These are phyloP conservation scores for Archocentrus centrarchus DNA, from an alignment of 2,113 vertebrate genomes.

Conservation along the genomic window DNA sequence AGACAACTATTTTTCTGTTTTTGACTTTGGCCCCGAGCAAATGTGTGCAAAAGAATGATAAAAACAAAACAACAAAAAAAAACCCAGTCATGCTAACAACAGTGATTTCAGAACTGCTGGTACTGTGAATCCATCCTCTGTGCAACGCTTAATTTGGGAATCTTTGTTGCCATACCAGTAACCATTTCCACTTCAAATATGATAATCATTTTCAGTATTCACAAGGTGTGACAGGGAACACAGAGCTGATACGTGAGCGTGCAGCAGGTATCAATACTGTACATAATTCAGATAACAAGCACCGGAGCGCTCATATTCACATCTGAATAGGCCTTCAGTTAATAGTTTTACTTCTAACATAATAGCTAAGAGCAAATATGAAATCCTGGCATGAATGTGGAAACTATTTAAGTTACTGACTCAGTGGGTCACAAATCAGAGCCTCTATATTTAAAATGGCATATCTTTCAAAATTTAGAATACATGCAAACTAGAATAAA, in stretches of 20 bases:
- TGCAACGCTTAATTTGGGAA: conserved; percentile 22
- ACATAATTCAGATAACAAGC: conserved; percentile 43
- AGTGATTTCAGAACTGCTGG: neutral
- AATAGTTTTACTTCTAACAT: conserved; percentile 33
- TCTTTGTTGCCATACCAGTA: neutral
- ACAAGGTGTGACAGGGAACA: conserved; percentile 35
- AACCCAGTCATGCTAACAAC: neutral
- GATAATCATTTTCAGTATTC: conserved; percentile 36
- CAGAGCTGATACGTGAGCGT: conserved; percentile 16
- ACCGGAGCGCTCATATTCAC: conserved; percentile 19
- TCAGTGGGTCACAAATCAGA: neutral
- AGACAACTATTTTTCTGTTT: conserved; percentile 6
- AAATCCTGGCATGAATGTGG: conserved; percentile 4
- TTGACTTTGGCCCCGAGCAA: neutral
- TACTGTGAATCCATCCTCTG: conserved; percentile 23
- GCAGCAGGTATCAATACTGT: conserved; percentile 37
- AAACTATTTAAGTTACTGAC: neutral
- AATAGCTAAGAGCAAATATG: conserved; percentile 1
- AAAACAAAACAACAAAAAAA: neutral
- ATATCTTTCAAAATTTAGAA: neutral
- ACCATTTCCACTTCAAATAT: conserved; percentile 11
- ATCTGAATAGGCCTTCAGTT: conserved; percentile 10
- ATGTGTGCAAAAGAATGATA: conserved; percentile 10
- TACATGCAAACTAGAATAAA: neutral
- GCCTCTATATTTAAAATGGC: neutral